Base-by-base conservation (phyloP, 2,888 invertebrate genomes). In the Rotaria macrura region DNA sequence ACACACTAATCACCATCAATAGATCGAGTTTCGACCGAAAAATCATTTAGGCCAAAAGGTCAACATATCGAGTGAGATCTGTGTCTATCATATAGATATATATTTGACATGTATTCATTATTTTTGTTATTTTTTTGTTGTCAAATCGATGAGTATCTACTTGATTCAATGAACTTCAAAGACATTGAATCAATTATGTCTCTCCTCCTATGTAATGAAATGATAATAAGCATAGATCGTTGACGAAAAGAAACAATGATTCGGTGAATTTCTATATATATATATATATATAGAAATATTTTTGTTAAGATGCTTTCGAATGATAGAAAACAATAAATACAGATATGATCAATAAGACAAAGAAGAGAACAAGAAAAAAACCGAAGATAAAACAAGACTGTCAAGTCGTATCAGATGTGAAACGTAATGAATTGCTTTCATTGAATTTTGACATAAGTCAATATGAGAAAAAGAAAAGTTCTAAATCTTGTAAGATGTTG, bases 61-160 rank as follows among this genome's bases (percentile, higher is more conserved):
- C 65, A 65, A 65, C 34, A 65, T 65, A 29, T 14, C 34, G 29
- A 65, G 34, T 65, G 34, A 7, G 65, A 65, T 34, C 65, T 29
- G 25, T 65, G 65, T 65, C 65, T 29, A 65, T 65, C 52, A 23
- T 29, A 17, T 3, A 17, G 34, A 34, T 65, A 29, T 34, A 65
- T 20, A 65, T 65, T 65, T 52, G 52, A 52, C 65, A 65, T 29
- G 29, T 65, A 29, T 29, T 34, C 65, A 65, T 65, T 65, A 20
- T 52, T 17, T n/a, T n/a, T n/a, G n/a, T 65, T 65, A 20, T 65
- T 65, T 20, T 65, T 65, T 65, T 29, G 20, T 65, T 65, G 65
- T 65, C 65, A 65, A 65, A 65, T 65, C 65, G 65, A 65, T 65
- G 65, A 65, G 65, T 65, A 65, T 65, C 65, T 65, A 65, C 34